Conservation (phyloP, 2,797 vertebrate genomes). For the Acanthurus lineatus region DNA sequence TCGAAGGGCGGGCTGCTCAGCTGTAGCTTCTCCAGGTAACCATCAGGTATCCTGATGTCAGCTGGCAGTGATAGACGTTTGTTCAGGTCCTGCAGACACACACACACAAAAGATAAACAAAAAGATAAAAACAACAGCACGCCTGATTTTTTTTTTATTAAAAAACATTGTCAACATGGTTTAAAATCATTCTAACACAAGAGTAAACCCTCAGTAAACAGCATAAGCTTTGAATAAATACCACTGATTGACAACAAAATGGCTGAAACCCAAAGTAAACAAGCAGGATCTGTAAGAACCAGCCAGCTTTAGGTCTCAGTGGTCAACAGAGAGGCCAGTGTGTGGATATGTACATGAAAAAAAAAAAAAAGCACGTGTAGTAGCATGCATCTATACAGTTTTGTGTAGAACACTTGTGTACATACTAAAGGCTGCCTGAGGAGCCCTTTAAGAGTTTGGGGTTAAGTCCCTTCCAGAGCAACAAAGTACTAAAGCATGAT, state of each 20-base stretch:
- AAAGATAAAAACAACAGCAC: conserved; percentile 34
- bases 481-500: conserved; percentile 62
- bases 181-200: conserved; percentile 40
- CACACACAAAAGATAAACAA: conserved; percentile 24
- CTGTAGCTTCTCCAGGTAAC: conserved; percentile 97
- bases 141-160: neutral
- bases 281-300: conserved; percentile 37
- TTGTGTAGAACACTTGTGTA: conserved; percentile 23
- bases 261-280: conserved; percentile 57
- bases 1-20: conserved; percentile 95
- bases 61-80: conserved; percentile 97
- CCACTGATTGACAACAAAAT: conserved; percentile 55
- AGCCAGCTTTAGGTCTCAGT: conserved; percentile 30
- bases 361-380: conserved; percentile 5
- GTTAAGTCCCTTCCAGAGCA: conserved; percentile 55
- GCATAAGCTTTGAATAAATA: conserved; percentile 54
- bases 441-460: conserved; percentile 51
- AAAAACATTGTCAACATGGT: conserved; percentile 34
- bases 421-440: conserved; percentile 8
- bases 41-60: conserved; percentile 98
- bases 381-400: conserved; percentile 5
- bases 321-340: conserved; percentile 61
- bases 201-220: conserved; percentile 48
- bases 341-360: conserved; percentile 14
- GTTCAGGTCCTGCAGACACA: conserved; percentile 90